Base-by-base conservation (phyloP, 2,888 invertebrate genomes). In the Fabriciana adippe region DNA sequence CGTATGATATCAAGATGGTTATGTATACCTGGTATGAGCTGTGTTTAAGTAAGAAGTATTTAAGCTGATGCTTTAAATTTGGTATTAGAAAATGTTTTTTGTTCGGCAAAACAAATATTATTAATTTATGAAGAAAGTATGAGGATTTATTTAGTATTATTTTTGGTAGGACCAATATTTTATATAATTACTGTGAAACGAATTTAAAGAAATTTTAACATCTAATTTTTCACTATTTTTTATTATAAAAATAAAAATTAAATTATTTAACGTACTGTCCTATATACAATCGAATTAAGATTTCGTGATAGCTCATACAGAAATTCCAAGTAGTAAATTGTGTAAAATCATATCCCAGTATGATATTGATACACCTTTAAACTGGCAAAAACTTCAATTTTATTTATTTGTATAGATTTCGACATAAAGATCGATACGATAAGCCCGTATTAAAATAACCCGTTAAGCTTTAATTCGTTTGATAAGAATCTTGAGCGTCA, bases 391-490 rank as follows among this genome's bases (percentile, higher is more conserved):
- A 48, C 59, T 55, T 64, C 16, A 64, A 64, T 47, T 48, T 61
- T 41, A 61, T 61, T 51, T 61, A 61, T 41, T 51, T 51, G 18
- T 61, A 61, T 53, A 56, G 63, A 50, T 66, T 47, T 61, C 54
- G 26, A 68, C 41, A 69, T 45, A 66, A 51, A 69, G 68, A 69
- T 64, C 60, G 48, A 16, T 48, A 55, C 35, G 60, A 56, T 55
- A 66, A 71, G 51, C 16, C 21, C 54, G 48, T 64, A 63, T 66
- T 69, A 64, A 71, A 71, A 71, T 71, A 66, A 68, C 66, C 64
- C 63, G 70, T 68, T 63, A 66, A 68, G 66, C 68, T 68, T 64
- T 63, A 66, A 68, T 69, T 69, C 51, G 56, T 63, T 41, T 16
- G 71, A 71, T 69, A 71, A 66, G 35, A 63, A 66, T 71, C 56